Base-by-base conservation (phyloP, 2,888 invertebrate genomes). In the Sesia bembeciformis region DNA sequence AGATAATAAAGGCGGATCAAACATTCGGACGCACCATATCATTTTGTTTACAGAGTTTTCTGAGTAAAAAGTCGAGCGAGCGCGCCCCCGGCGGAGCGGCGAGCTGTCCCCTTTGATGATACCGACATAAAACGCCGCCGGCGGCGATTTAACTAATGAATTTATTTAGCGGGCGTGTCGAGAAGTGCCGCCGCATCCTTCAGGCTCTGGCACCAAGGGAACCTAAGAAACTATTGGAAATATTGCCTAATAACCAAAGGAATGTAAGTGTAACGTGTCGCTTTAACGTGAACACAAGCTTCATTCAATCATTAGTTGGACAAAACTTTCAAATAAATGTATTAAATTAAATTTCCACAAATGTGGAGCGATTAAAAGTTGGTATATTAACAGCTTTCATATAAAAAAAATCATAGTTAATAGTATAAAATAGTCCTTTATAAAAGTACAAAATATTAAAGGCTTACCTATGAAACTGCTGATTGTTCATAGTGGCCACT, bases 91-190 rank as follows among this genome's bases (percentile, higher is more conserved):
- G 81, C 77, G 65, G 79, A 78, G 78, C 80, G 75, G 80, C 76
- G 60, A 60, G 57, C 64, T 65, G 64, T 74, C 68, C 71, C 80
- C 86, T 90, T 90, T 90, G 89, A 90, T 78, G 85, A 84, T 75
- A 76, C 90, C 90, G 90, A 88, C 89, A 88, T 82, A 84, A 88
- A 88, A 83, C 79, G 87, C 86, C 84, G 89, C 90, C 88, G 83
- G 81, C 86, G 83, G 86, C 86, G 87, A 89, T 90, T 90, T 90
- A 84, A 90, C 90, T 90, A 90, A 90, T 90, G 90, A 90, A 90
- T 90, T 90, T 90, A 90, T 90, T 90, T 90, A 90, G 87, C 85
- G 82, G 86, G 80, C 77, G 73, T 76, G 76, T 77, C 75, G 78
- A 77, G 77, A 72, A 46, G 53, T 55, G 53, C 56, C 54, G 54